Conservation (phyloP, 2,797 vertebrate genomes). For the Hipposideros larvatus region DNA sequence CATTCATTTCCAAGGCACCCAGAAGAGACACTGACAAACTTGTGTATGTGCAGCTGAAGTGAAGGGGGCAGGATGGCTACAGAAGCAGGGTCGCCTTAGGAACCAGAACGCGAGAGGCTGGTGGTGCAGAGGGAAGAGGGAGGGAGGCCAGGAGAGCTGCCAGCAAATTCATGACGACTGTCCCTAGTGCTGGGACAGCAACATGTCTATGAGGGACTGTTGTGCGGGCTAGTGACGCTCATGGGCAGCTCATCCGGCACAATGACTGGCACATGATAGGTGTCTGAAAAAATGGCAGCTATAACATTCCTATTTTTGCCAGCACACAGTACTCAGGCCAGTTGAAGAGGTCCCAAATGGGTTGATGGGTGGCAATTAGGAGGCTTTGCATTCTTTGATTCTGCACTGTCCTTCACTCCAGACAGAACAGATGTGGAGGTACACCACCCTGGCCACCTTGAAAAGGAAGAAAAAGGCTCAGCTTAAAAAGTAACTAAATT, state of each 20-base stretch:
- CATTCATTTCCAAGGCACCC: neutral
- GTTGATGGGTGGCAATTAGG: neutral
- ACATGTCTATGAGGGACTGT: accelerated
- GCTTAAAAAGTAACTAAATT: neutral
- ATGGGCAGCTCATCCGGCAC: neutral
- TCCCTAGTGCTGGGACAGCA: accelerated
- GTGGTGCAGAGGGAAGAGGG: neutral
- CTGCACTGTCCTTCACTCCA: neutral
- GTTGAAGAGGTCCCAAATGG: neutral
- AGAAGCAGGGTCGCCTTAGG: neutral
- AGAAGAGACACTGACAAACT: neutral
- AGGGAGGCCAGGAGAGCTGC: neutral
- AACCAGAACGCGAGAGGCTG: neutral
- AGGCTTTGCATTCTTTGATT: neutral
- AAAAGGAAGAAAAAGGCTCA: neutral
- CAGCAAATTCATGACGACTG: neutral
- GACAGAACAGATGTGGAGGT: neutral
- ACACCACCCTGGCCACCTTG: neutral
- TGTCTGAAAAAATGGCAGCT: neutral
- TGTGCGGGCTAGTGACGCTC: neutral
- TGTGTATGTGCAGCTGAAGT: neutral
- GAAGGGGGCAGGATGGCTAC: neutral
- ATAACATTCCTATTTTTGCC: accelerated
- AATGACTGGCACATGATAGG: neutral
- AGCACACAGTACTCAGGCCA: accelerated